Base-by-base conservation (phyloP, 2,888 invertebrate genomes). In the Drosophila antonietae region DNA sequence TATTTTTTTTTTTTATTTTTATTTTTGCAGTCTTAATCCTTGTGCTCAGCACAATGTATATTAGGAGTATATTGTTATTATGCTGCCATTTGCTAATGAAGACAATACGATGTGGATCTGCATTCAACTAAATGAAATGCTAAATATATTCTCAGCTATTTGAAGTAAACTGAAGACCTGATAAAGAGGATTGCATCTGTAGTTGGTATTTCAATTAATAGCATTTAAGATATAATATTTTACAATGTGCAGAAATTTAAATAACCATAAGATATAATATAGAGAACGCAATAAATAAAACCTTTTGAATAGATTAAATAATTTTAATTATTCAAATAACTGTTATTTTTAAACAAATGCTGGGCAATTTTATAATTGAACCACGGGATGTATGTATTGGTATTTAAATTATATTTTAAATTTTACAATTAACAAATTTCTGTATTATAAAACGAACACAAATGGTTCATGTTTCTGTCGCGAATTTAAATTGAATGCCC, bases 61-160 rank as follows among this genome's bases (percentile, higher is more conserved):
- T 10, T 20, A 59, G 49, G 39, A 41, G 31, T 59, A 41, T 51
- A 31, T 35, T 20, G 14, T 28, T 51, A 51, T 51, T 51, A 35
- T 33, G 5, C 51, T 35, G 20, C 10, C 39, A 59, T 28, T 20
- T 28, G 6, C 23, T 55, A 55, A 55, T 55, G 41, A 39, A 41
- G 55, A 28, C 35, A 23, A 55, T 18, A 31, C 35, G 33, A 52
- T 35, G 15, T 51, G 31, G 15, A 28, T 28, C 49, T 33, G 49
- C 49, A 49, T n/a, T 49, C 6, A 10, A n/a, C n/a, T n/a, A 31
- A 31, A 49, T 31, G n/a, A 31, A 31, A 49, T 31, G n/a, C 6
- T 12, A 33, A 49, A 23, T 12, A 6, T 10, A 10, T 31, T 49
- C 31, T 49, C 6, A 31, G 33, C 31, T 18, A 18, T 7, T 18